Evolutionary conservation across 2,888 invertebrate genomes (phyloP).

Genomic region (Clitarchus hookeri): DNA sequence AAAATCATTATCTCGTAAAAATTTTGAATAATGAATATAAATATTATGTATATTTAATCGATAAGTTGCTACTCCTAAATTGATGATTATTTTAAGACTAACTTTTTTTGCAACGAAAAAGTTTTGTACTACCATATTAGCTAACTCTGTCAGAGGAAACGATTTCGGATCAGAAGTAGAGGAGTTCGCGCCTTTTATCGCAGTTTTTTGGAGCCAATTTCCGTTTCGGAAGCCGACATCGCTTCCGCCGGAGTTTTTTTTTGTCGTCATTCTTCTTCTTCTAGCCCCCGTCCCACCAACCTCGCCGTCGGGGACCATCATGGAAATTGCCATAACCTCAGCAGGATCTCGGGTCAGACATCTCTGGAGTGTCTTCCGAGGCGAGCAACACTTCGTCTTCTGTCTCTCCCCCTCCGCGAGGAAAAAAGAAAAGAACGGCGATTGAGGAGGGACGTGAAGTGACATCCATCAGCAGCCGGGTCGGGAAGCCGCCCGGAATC

Average conservation of each 20-base stretch:
- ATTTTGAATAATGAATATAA: too few species aligned
- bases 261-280: neutral
- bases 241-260: neutral
- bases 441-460: neutral
- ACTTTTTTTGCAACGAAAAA: too few species aligned
- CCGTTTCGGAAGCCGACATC: neutral
- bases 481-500: neutral
- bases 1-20: too few species aligned
- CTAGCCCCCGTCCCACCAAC: neutral
- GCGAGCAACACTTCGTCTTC: neutral
- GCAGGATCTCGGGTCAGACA: neutral
- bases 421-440: neutral
- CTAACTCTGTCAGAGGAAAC: neutral
- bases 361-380: neutral
- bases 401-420: neutral
- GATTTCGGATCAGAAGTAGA: neutral
- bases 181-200: neutral
- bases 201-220: neutral
- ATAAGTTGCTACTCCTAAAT: too few species aligned
- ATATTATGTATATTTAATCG: too few species aligned
- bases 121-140: neutral
- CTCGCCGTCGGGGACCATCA: neutral
- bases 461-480: neutral
- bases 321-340: neutral
- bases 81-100: too few species aligned